phyloP scores from a whole-genome alignment of 2,888 invertebrate species.

The Noctua comes region DNA sequence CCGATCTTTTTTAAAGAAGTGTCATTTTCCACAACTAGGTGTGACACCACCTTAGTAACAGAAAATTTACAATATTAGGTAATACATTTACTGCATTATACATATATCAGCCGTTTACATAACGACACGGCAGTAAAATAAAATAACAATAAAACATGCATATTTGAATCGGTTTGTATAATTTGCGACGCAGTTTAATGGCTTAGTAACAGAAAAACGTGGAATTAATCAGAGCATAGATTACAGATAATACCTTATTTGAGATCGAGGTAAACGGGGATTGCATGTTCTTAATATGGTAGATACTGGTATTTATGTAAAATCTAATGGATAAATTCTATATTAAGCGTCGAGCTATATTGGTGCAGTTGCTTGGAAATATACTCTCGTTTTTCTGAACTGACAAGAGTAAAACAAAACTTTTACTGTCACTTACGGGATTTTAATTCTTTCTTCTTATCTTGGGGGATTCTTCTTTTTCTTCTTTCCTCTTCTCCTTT shows the following conservation, averaged over 20 bases:
- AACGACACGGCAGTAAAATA: conserved; percentile 9
- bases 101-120: neutral
- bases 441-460: too few species aligned
- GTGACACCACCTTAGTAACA: conserved; percentile 21
- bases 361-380: conserved; percentile 7
- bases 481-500: too few species aligned
- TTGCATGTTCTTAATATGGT: conserved; percentile 15
- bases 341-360: neutral
- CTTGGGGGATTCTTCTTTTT: too few species aligned
- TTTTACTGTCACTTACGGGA: too few species aligned
- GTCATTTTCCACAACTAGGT: neutral
- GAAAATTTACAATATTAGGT: neutral
- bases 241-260: conserved; percentile 16
- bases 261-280: conserved; percentile 35
- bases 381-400: neutral
- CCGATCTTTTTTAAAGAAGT: neutral
- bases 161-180: conserved; percentile 2
- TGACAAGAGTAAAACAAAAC: too few species aligned
- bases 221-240: conserved; percentile 15
- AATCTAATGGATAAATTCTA: neutral
- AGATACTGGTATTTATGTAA: neutral
- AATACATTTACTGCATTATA: conserved; percentile 1
- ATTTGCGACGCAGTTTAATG: conserved; percentile 16
- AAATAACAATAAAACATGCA: conserved; percentile 21
- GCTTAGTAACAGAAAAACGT: conserved; percentile 41